A percentile compares a stretch with the other conserved stretches of the same genome.
Evolutionary conservation across 2,888 invertebrate genomes (phyloP).

Genomic region (Noctua janthe): DNA sequence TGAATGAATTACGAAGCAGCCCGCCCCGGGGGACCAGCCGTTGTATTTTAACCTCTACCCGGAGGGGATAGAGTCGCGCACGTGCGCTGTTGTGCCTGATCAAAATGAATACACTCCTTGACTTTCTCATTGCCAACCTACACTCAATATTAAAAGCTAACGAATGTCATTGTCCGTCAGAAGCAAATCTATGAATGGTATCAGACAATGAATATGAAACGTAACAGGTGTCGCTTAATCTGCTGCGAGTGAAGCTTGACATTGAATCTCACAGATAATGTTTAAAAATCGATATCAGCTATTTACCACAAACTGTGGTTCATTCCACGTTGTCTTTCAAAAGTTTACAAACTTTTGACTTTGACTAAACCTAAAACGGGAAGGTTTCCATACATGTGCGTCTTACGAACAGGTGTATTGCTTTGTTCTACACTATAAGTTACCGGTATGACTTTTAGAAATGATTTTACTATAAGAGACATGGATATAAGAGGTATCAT

Average conservation of each 20-base stretch:
- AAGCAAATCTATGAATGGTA: conserved; percentile 55
- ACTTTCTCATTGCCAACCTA: conserved; percentile 73
- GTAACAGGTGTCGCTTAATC: conserved; percentile 85
- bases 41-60: conserved; percentile 85
- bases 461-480: not conserved
- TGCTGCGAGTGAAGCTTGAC: conserved; percentile 73
- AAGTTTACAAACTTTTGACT: conserved; percentile 12
- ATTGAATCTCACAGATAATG: conserved; percentile 71
- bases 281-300: conserved; percentile 76
- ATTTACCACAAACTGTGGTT: conserved; percentile 37
- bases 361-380: not conserved
- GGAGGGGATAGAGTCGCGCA: conserved; percentile 81
- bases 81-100: conserved; percentile 82
- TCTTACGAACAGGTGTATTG: not conserved
- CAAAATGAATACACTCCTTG: conserved; percentile 76
- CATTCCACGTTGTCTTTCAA: conserved; percentile 13
- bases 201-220: conserved; percentile 67
- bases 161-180: conserved; percentile 60
- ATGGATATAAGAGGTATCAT: not conserved
- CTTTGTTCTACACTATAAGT: not conserved
- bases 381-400: not conserved
- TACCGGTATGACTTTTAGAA: conserved; percentile 16
- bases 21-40: conserved; percentile 71
- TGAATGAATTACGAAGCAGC: conserved; percentile 83
- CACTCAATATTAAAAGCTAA: conserved; percentile 71